Conservation (phyloP, 2,888 invertebrate genomes). For the Catotricha subobsoleta region DNA sequence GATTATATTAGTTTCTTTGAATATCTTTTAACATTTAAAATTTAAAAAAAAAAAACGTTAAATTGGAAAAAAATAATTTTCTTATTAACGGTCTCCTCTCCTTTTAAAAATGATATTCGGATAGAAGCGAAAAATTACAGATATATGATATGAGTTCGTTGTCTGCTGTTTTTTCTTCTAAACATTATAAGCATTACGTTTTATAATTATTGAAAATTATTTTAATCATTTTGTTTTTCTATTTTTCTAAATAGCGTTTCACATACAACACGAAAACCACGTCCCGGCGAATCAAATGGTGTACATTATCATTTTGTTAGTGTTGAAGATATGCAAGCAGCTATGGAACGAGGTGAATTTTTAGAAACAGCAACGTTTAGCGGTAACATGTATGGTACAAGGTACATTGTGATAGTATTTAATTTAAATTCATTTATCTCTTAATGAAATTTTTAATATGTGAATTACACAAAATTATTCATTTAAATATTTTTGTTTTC, state of each 20-base stretch:
- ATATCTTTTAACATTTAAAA: too few relatives aligned
- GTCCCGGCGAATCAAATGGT: constrained; percentile 59
- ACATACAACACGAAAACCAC: constrained; percentile 69
- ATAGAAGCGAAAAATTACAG: too few relatives aligned
- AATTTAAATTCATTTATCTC: background rate
- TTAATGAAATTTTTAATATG: background rate
- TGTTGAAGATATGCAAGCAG: constrained; percentile 54
- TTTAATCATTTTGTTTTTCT: background rate
- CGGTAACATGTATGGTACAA: constrained; percentile 92
- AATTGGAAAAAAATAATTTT: too few relatives aligned
- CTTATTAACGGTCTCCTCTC: too few relatives aligned
- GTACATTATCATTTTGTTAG: constrained; percentile 77
- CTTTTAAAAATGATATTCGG: too few relatives aligned
- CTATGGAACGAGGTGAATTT: constrained; percentile 65
- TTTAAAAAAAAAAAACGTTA: too few relatives aligned
- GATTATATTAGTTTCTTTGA: too few relatives aligned
- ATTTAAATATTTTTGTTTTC: constrained; percentile 10
- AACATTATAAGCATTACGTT: too few relatives aligned
- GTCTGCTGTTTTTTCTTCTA: too few relatives aligned
- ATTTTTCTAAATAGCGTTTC: constrained; percentile 49
- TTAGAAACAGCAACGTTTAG: constrained; percentile 84
- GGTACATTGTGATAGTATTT: too few relatives aligned
- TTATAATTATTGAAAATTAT: too few relatives aligned
- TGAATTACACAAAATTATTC: background rate
- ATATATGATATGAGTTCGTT: too few relatives aligned